Evolutionary conservation across 2,113 vertebrate species (phyloP).

Genomic region (Maccullochella peelii): DNA sequence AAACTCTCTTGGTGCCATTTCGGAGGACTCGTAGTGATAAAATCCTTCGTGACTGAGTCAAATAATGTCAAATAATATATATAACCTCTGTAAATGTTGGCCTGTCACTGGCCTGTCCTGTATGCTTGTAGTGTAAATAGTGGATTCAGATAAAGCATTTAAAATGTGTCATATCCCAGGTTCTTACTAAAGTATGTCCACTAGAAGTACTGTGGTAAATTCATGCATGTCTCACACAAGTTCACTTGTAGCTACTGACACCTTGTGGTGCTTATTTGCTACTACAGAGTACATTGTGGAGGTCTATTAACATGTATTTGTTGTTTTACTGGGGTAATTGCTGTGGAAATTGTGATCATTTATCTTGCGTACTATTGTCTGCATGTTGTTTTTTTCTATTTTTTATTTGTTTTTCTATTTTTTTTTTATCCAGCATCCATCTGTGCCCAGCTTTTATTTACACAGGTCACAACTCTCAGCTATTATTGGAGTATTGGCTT

Average conservation of each 20-base stretch:
- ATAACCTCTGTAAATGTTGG: background rate
- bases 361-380: too few species aligned
- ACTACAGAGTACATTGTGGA: background rate
- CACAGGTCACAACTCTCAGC: background rate
- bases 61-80: background rate
- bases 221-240: background rate
- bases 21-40: too few species aligned
- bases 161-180: background rate
- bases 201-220: background rate
- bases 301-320: background rate
- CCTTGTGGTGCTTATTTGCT: conserved; percentile 25
- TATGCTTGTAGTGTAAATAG: background rate
- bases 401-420: background rate
- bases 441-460: background rate
- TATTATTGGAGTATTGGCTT: background rate
- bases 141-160: background rate
- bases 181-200: background rate
- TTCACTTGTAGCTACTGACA: conserved; percentile 28
- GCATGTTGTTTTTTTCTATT: background rate
- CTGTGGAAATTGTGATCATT: too few species aligned
- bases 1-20: too few species aligned
- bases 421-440: background rate
- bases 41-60: too few species aligned
- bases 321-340: background rate
- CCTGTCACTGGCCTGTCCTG: too few species aligned